Evolutionary conservation across 2,797 vertebrate species (phyloP).

Genomic region (Trachops cirrhosus): DNA sequence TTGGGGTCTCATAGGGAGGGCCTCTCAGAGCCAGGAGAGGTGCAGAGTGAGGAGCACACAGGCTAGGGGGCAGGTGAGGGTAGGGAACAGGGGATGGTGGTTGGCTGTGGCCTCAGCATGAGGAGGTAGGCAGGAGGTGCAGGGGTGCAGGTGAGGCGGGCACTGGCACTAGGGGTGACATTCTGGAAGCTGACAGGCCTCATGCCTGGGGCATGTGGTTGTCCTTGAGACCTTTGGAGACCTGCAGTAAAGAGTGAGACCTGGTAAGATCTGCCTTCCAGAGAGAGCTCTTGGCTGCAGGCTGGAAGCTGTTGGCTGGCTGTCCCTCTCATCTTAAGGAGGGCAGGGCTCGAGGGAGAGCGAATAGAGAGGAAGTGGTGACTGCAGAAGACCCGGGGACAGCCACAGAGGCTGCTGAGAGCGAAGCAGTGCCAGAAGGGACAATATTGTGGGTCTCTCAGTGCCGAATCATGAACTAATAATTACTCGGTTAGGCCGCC

Average conservation of each 20-base stretch:
- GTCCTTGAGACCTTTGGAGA: not conserved
- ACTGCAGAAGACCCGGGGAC: accelerated
- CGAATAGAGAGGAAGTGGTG: not conserved
- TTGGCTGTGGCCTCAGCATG: not conserved
- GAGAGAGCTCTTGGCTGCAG: not conserved
- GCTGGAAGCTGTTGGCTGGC: not conserved
- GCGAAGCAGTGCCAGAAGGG: not conserved
- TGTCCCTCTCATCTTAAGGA: accelerated
- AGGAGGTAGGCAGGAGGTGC: not conserved
- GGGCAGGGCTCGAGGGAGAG: not conserved
- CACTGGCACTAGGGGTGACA: not conserved
- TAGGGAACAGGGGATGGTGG: accelerated
- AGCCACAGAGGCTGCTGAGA: not conserved
- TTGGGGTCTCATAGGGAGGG: accelerated
- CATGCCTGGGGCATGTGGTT: accelerated
- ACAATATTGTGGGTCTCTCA: accelerated
- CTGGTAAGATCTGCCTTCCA: not conserved
- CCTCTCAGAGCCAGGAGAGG: not conserved
- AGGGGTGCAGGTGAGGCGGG: not conserved
- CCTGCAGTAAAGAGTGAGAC: not conserved
- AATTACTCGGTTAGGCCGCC: accelerated
- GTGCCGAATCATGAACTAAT: accelerated
- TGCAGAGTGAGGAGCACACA: accelerated
- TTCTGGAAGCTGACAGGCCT: not conserved
- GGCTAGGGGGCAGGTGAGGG: too few relatives aligned